Conservation (phyloP, 2,888 invertebrate genomes). For the Mesorhabditis sp. region DNA sequence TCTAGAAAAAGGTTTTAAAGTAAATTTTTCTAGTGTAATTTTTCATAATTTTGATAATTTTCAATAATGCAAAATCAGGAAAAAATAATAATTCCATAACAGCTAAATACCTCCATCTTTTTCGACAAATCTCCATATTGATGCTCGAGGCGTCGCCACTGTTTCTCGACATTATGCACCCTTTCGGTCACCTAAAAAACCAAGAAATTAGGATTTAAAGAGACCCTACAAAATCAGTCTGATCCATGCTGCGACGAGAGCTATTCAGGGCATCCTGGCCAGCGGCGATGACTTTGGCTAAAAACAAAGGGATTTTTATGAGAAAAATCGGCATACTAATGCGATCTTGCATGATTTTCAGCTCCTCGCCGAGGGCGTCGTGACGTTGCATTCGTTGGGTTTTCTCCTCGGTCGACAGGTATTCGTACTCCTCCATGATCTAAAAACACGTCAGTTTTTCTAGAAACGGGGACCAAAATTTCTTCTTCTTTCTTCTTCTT, state of each 20-base stretch:
- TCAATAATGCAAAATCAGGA: too few species aligned
- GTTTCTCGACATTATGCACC: not conserved
- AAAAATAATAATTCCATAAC: too few species aligned
- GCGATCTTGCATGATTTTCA: not conserved
- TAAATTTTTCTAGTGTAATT: not conserved
- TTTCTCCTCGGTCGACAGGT: not conserved
- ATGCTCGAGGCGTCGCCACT: not conserved
- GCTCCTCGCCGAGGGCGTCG: not conserved
- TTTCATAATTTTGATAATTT: too few species aligned
- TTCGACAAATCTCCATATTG: not conserved
- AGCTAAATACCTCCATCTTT: not conserved
- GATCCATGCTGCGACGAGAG: not conserved
- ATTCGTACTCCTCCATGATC: not conserved
- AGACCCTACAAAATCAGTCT: not conserved
- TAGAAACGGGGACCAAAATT: too few species aligned
- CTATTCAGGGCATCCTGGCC: not conserved
- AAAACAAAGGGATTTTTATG: not conserved
- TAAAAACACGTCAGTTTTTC: not conserved
- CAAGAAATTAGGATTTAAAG: not conserved
- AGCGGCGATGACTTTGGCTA: not conserved
- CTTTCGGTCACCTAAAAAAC: not conserved
- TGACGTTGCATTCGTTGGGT: not conserved
- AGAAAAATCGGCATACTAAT: not conserved
- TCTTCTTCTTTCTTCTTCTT: too few species aligned
- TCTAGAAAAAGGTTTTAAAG: not conserved